These are phyloP conservation scores for Tanaodytes sp. DNA, from an alignment of 2,888 invertebrate species.

Conservation along the genomic window DNA sequence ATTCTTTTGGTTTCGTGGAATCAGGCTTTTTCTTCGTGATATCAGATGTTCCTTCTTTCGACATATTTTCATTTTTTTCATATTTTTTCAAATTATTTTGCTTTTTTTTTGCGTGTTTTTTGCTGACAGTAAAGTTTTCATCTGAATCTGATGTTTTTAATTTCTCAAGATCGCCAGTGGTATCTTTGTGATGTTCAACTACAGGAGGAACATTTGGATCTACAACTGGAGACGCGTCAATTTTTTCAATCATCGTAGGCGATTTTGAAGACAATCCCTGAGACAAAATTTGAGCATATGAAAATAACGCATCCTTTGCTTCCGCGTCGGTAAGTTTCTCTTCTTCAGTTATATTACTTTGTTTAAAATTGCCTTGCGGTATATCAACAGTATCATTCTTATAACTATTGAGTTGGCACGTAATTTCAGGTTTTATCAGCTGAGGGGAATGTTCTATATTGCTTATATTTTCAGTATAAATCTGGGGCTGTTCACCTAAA, in stretches of 20 bases:
- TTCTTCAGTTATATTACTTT: no score
- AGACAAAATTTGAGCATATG: constrained; percentile 82
- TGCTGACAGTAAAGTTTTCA: background rate
- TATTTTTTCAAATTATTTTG: background rate
- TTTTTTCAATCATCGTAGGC: constrained; percentile 64
- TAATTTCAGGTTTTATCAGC: no score
- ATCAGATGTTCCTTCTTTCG: background rate
- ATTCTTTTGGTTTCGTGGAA: background rate
- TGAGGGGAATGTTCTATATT: background rate
- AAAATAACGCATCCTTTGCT: constrained; percentile 71
- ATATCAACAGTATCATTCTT: no score
- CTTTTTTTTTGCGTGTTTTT: background rate
- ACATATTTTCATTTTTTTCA: background rate
- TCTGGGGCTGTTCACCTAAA: constrained; percentile 17
- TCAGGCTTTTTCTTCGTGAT: background rate
- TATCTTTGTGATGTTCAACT: background rate
- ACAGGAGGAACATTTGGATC: background rate
- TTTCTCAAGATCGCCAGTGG: background rate
- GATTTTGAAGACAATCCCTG: constrained; percentile 75
- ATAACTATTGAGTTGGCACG: no score
- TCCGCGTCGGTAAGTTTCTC: constrained; percentile 40
- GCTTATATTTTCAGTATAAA: constrained; percentile 10
- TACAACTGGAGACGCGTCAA: background rate
- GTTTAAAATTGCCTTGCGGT: no score
- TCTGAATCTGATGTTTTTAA: background rate